These are phyloP conservation scores for Lobophora halterata DNA, from an alignment of 2,888 invertebrate species.

Conservation along the genomic window DNA sequence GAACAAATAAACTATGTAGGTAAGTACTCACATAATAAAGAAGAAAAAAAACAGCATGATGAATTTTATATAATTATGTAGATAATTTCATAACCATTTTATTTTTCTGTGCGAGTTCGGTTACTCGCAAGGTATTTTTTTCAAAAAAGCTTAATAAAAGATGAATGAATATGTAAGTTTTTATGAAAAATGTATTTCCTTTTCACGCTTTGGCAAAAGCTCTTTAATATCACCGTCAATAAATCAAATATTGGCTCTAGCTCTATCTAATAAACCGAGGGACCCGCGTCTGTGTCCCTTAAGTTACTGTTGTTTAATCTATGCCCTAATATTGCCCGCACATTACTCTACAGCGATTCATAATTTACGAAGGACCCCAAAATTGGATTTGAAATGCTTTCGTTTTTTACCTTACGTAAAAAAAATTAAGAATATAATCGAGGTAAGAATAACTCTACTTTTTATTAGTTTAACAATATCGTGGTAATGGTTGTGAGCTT, in stretches of 20 bases:
- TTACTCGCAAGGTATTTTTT: not conserved
- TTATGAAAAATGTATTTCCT: conserved; percentile 30
- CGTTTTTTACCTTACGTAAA: not conserved
- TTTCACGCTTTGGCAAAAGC: conserved; percentile 23
- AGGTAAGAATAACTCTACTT: too few species aligned
- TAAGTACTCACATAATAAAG: too few species aligned
- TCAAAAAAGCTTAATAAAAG: too few species aligned
- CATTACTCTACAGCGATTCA: conserved; percentile 33
- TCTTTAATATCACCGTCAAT: conserved; percentile 49
- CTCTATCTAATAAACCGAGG: conserved; percentile 54
- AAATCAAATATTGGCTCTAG: conserved; percentile 63
- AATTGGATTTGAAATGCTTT: conserved; percentile 23
- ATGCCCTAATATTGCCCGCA: conserved; percentile 38
- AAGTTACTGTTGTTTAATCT: conserved; percentile 15
- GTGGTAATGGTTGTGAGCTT: too few species aligned
- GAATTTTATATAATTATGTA: too few species aligned
- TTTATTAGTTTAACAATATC: too few species aligned
- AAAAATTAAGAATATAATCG: too few species aligned
- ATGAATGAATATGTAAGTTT: too few species aligned
- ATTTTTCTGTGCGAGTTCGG: not conserved
- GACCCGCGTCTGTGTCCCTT: conserved; percentile 40
- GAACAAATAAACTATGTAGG: too few species aligned
- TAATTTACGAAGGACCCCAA: conserved; percentile 26
- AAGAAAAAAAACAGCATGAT: too few species aligned
- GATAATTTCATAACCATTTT: too few species aligned